A percentile compares a stretch with the other conserved stretches of the same genome.
These are phyloP conservation scores for Chloebia gouldiae DNA, from an alignment of 2,113 vertebrate genomes.

Conservation along the genomic window DNA sequence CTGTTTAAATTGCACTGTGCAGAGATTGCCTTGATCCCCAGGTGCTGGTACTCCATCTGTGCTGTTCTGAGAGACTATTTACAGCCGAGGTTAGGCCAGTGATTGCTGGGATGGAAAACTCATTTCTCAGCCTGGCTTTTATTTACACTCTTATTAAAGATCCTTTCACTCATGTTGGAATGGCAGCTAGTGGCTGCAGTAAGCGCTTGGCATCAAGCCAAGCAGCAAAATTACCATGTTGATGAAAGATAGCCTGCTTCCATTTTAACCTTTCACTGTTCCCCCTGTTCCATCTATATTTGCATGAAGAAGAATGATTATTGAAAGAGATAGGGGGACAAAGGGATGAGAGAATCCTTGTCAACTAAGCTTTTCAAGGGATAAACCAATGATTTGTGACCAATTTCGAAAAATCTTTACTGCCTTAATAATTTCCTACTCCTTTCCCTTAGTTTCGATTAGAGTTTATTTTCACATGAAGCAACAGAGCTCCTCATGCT, in stretches of 20 bases:
- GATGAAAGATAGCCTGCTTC: slow-evolving; percentile 66
- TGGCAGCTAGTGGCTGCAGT: slow-evolving; percentile 68
- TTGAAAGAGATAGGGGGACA: slow-evolving; percentile 51
- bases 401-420: slow-evolving; percentile 21
- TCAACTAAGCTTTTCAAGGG: neutral
- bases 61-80: slow-evolving; percentile 66
- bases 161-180: slow-evolving; percentile 72
- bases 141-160: slow-evolving; percentile 78
- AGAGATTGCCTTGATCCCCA: slow-evolving; percentile 67
- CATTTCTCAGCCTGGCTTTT: slow-evolving; percentile 78
- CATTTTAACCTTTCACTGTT: slow-evolving; percentile 71
- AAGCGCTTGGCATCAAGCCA: slow-evolving; percentile 57
- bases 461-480: slow-evolving; percentile 30
- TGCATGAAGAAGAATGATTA: slow-evolving; percentile 65
- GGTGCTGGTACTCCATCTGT: slow-evolving; percentile 73
- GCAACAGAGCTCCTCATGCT: neutral
- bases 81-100: slow-evolving; percentile 67
- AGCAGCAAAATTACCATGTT: slow-evolving; percentile 61
- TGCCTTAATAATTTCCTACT: slow-evolving; percentile 19
- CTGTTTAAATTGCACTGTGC: slow-evolving; percentile 61
- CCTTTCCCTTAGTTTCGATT: slow-evolving; percentile 20
- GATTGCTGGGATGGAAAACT: slow-evolving; percentile 78
- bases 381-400: slow-evolving; percentile 8
- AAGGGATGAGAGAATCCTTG: slow-evolving; percentile 32
- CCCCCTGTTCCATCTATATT: slow-evolving; percentile 50